Percentiles rank a stretch among this genome's conserved stretches.
phyloP scores from a whole-genome alignment of 2,113 vertebrate genomes.

The Dromaius novaehollandiae region DNA sequence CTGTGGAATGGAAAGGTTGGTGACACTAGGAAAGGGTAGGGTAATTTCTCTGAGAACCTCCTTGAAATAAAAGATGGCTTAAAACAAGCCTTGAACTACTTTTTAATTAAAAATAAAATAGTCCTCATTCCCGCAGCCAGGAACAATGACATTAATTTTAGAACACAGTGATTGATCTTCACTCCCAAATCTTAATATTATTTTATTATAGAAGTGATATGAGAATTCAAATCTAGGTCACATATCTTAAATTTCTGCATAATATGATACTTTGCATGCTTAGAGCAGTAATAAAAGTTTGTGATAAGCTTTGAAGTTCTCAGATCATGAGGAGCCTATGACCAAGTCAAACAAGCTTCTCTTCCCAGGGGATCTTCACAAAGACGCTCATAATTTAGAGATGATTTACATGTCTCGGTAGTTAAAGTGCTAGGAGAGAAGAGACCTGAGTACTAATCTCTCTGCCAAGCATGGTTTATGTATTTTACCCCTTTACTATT shows the following conservation, averaged over 20 bases:
- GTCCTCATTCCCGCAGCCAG: background rate
- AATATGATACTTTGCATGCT: background rate
- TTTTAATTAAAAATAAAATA: background rate
- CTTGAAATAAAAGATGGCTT: background rate
- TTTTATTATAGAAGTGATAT: background rate
- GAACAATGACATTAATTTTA: background rate
- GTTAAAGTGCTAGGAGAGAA: background rate
- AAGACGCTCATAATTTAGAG: background rate
- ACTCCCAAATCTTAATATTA: background rate
- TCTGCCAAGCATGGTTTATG: rapidly evolving
- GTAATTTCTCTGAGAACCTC: background rate
- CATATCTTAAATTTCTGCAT: background rate
- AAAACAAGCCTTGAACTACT: background rate
- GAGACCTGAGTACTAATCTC: background rate
- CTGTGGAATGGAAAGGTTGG: rapidly evolving
- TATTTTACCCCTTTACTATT: background rate
- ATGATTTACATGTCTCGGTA: constrained; percentile 39
- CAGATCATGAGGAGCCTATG: background rate
- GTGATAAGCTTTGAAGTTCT: constrained; percentile 59
- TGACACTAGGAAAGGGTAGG: background rate
- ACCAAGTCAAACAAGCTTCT: constrained; percentile 26
- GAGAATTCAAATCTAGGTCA: background rate
- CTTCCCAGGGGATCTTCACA: constrained; percentile 21
- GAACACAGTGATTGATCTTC: background rate
- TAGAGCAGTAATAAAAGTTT: background rate